Conservation (phyloP, 1,140 invertebrate species). For the Bradysia coprophila region DNA sequence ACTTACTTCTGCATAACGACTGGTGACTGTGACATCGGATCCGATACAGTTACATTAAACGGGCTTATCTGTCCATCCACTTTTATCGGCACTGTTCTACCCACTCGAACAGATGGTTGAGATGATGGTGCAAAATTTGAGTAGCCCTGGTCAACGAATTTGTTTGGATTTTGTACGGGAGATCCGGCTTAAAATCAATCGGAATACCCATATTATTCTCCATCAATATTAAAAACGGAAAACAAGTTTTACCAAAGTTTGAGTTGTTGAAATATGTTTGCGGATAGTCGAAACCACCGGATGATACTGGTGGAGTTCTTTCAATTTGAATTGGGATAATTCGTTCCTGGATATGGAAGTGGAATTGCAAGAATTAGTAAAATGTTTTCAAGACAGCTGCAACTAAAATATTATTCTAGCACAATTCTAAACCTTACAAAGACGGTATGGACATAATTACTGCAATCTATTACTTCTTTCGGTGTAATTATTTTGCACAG, state of each 20-base stretch:
- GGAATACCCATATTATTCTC: background rate
- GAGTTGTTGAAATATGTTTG: no score
- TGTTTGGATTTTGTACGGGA: constrained; percentile 15
- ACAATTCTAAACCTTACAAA: no score
- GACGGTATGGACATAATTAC: no score
- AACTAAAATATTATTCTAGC: background rate
- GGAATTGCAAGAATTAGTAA: background rate
- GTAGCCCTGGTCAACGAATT: constrained; percentile 25
- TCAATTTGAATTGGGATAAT: constrained; percentile 31
- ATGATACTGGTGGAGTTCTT: constrained; percentile 13
- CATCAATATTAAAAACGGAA: no score
- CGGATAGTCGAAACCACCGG: constrained; percentile 7
- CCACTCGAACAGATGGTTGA: background rate
- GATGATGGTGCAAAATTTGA: constrained; percentile 7
- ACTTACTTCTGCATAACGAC: constrained; percentile 21
- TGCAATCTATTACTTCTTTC: no score
- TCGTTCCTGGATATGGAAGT: constrained; percentile 13
- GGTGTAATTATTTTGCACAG: no score
- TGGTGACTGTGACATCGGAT: constrained; percentile 17
- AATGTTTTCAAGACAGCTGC: background rate
- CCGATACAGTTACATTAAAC: constrained; percentile 4
- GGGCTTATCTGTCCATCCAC: constrained; percentile 4
- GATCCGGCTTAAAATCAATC: background rate
- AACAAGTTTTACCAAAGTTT: no score
- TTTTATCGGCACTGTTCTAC: background rate